Conservation (phyloP, 2,113 vertebrate species). For the Corydoras sp. region DNA sequence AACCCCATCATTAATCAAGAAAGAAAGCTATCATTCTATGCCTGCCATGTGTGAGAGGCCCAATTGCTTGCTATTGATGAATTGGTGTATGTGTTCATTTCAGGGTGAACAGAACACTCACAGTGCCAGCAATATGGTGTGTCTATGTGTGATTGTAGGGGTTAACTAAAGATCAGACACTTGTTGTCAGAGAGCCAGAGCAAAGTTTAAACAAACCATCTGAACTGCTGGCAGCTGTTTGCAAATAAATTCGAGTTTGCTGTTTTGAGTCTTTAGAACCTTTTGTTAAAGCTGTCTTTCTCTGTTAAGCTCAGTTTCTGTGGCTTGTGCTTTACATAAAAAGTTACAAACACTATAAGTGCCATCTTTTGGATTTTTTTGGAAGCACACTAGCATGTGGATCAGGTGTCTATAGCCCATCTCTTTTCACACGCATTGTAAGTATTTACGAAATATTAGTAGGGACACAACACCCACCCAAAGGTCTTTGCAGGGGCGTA, state of each 20-base stretch:
- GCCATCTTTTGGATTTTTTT: too few species aligned
- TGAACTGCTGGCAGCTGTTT: constrained; percentile 44
- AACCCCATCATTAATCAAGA: too few species aligned
- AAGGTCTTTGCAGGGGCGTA: too few species aligned
- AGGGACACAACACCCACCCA: too few species aligned
- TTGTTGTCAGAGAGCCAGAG: constrained; percentile 16
- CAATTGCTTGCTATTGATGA: neutral
- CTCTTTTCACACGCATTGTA: too few species aligned
- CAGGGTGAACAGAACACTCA: constrained; percentile 16
- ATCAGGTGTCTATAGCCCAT: too few species aligned
- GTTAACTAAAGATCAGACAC: constrained; percentile 10
- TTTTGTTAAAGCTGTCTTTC: constrained; percentile 34
- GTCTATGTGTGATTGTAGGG: neutral
- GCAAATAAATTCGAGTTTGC: constrained; percentile 40
- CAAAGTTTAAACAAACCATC: constrained; percentile 28
- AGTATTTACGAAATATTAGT: too few species aligned
- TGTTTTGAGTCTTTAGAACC: constrained; percentile 33
- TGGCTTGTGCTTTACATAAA: neutral
- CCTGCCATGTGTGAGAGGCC: too few species aligned
- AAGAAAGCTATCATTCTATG: too few species aligned
- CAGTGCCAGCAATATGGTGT: constrained; percentile 22
- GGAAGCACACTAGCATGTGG: too few species aligned
- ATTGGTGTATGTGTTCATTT: constrained; percentile 25
- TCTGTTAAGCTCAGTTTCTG: constrained; percentile 35
- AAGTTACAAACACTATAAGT: too few species aligned